phyloP scores from a whole-genome alignment of 2,888 invertebrate genomes.

The Andrena chrysosceles region DNA sequence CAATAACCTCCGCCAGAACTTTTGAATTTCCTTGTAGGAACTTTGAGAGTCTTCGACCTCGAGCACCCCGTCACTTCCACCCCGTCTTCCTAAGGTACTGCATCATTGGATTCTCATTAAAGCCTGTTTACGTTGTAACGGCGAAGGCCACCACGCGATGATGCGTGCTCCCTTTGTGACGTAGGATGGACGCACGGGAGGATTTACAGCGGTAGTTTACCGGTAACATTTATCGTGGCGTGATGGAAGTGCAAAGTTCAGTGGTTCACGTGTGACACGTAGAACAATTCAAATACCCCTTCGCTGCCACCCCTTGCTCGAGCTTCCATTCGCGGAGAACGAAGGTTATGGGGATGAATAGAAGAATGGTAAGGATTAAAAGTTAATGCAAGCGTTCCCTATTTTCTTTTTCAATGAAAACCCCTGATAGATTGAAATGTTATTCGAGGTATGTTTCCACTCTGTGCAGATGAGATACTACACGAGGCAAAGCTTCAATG shows the following conservation, averaged over 20 bases:
- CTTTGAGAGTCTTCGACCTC: conserved; percentile 37
- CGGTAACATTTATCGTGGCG: conserved; percentile 35
- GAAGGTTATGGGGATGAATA: not conserved
- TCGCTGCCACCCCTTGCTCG: not conserved
- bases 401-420: not conserved
- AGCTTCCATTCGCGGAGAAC: not conserved
- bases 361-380: not conserved
- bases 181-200: conserved; percentile 39
- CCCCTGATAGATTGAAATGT: not conserved
- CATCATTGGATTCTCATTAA: conserved; percentile 38
- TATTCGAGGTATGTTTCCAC: not conserved
- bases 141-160: conserved; percentile 27
- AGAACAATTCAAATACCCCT: not conserved
- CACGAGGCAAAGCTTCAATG: not conserved
- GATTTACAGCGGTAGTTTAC: conserved; percentile 25
- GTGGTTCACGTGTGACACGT: not conserved
- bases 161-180: conserved; percentile 42
- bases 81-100: not conserved
- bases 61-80: not conserved
- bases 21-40: not conserved
- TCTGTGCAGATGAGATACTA: not conserved
- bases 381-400: not conserved
- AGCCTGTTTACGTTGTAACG: conserved; percentile 40
- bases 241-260: conserved; percentile 48
- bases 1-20: not conserved